A percentile compares a stretch with the other conserved stretches of the same genome.
These are phyloP conservation scores for Proterorhinus semilunaris DNA, from an alignment of 2,113 vertebrate species.

Conservation along the genomic window DNA sequence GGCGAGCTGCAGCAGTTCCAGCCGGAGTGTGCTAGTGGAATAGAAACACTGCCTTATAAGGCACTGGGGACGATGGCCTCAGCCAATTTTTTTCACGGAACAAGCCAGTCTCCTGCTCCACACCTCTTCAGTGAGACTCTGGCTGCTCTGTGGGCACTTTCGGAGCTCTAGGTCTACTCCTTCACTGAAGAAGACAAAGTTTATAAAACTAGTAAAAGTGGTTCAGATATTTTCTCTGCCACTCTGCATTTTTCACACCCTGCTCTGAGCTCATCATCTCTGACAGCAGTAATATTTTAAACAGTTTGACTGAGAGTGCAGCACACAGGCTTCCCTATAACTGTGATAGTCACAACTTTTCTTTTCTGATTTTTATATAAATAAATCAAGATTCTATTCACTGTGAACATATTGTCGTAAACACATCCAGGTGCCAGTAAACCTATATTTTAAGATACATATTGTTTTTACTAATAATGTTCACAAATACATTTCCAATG, in stretches of 20 bases:
- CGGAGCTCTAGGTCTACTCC: neutral
- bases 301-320: neutral
- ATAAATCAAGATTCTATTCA: no score
- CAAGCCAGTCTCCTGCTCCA: constrained; percentile 67
- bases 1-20: constrained; percentile 50
- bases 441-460: no score
- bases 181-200: constrained; percentile 40
- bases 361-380: no score
- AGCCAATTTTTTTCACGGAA: constrained; percentile 65
- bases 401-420: no score
- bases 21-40: constrained; percentile 60
- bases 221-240: neutral
- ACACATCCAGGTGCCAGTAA: no score
- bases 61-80: constrained; percentile 74
- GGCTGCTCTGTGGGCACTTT: constrained; percentile 47
- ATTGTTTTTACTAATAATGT: no score
- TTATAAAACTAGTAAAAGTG: neutral
- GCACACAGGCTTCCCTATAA: neutral
- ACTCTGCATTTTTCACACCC: constrained; percentile 1
- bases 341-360: neutral
- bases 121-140: constrained; percentile 61
- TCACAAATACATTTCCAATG: no score
- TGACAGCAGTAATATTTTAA: neutral
- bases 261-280: neutral
- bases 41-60: constrained; percentile 83